These are phyloP conservation scores for Cotesia glomerata DNA, from an alignment of 1,140 invertebrate species.

Conservation along the genomic window DNA sequence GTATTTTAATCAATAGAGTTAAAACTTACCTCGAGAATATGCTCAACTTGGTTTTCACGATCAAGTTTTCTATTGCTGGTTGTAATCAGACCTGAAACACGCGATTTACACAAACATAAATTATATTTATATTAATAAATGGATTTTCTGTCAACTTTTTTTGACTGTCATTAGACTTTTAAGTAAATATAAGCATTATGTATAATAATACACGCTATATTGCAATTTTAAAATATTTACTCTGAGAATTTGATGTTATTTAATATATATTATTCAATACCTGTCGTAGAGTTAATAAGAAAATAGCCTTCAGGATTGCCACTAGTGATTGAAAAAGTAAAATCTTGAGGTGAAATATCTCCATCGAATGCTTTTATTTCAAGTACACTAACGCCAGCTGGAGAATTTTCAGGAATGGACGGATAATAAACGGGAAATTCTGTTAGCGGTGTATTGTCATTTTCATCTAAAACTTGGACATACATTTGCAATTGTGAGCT, in stretches of 20 bases:
- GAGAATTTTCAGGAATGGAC: constrained; percentile 82
- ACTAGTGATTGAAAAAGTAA: constrained; percentile 83
- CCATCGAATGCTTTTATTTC: constrained; percentile 81
- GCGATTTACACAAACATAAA: constrained; percentile 19
- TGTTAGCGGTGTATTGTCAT: constrained; percentile 92
- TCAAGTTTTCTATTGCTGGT: constrained; percentile 85
- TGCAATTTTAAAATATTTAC: neutral
- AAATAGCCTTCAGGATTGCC: constrained; percentile 93
- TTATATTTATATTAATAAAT: constrained; percentile 28
- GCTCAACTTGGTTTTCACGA: constrained; percentile 82
- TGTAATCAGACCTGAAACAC: constrained; percentile 75
- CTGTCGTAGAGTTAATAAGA: constrained; percentile 81
- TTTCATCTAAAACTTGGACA: constrained; percentile 86
- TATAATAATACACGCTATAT: neutral
- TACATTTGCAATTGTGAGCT: constrained; percentile 87
- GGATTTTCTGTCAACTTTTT: constrained; percentile 12
- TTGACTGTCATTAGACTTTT: neutral
- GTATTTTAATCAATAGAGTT: neutral
- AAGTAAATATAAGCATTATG: neutral
- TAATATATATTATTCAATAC: constrained; percentile 65
- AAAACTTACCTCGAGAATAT: constrained; percentile 80
- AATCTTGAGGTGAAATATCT: constrained; percentile 72
- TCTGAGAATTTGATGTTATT: no score
- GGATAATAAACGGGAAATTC: constrained; percentile 85
- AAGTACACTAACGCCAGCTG: constrained; percentile 75